Conservation (phyloP, 2,797 vertebrate genomes). For the Odontamblyopus rebecca region DNA sequence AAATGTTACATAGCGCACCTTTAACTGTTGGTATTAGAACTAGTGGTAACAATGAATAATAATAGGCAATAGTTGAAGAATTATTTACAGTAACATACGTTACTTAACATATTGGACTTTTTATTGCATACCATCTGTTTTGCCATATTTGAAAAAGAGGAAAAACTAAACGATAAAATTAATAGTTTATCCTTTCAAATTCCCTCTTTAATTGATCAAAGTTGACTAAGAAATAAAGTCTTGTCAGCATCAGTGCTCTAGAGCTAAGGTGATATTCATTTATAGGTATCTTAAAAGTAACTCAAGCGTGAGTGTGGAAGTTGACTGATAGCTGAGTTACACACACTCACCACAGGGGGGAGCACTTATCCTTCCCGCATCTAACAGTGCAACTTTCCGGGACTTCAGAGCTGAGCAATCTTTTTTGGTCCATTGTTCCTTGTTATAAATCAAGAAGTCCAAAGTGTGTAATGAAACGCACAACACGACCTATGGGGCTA, state of each 20-base stretch:
- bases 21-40: neutral
- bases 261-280: too few relatives aligned
- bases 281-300: neutral
- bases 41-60: neutral
- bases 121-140: neutral
- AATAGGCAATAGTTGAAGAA: too few relatives aligned
- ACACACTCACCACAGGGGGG: constrained; percentile 77
- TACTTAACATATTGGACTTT: too few relatives aligned
- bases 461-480: constrained; percentile 48
- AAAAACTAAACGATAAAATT: neutral
- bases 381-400: constrained; percentile 32
- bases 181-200: too few relatives aligned
- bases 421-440: constrained; percentile 72
- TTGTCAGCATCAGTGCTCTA: neutral
- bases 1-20: too few relatives aligned
- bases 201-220: neutral
- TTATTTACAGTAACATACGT: too few relatives aligned
- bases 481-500: constrained; percentile 46
- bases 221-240: neutral
- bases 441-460: constrained; percentile 66
- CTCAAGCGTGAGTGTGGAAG: constrained; percentile 4
- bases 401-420: constrained; percentile 56
- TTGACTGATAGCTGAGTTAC: constrained; percentile 19
- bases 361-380: constrained; percentile 79
- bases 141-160: neutral